Percentiles rank a stretch among this genome's conserved stretches.
phyloP scores from a whole-genome alignment of 2,113 vertebrate species.

The Carettochelys insculpta region DNA sequence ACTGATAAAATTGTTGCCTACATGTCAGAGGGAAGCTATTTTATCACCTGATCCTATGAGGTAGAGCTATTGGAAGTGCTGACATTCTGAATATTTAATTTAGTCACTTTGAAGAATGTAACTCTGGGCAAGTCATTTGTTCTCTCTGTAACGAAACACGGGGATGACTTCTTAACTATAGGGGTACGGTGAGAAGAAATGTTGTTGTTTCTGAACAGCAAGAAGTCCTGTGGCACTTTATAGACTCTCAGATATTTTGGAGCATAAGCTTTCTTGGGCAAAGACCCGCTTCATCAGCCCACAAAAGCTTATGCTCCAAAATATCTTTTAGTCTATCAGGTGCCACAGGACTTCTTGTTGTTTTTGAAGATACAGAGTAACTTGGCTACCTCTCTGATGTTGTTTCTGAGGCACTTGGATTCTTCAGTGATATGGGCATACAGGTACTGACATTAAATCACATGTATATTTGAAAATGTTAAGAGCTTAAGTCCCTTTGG shows the following conservation, averaged over 20 bases:
- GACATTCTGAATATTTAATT: conserved; percentile 14
- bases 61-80: background rate
- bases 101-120: conserved; percentile 7
- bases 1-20: background rate
- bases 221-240: too few relatives aligned
- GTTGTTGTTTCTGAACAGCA: conserved; percentile 41
- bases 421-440: conserved; percentile 24
- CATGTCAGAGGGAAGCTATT: background rate
- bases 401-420: conserved; percentile 29
- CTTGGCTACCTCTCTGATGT: too few relatives aligned
- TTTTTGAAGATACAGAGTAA: too few relatives aligned
- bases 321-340: too few relatives aligned
- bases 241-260: too few relatives aligned
- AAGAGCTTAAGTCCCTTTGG: background rate
- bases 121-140: background rate
- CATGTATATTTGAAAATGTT: background rate
- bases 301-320: too few relatives aligned
- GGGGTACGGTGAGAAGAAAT: background rate
- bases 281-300: too few relatives aligned
- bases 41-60: background rate
- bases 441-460: background rate
- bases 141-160: conserved; percentile 47
- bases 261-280: too few relatives aligned
- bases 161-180: conserved; percentile 30
- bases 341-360: too few relatives aligned